These are phyloP conservation scores for Drosophila monieri DNA, from an alignment of 2,888 invertebrate genomes.

Conservation along the genomic window DNA sequence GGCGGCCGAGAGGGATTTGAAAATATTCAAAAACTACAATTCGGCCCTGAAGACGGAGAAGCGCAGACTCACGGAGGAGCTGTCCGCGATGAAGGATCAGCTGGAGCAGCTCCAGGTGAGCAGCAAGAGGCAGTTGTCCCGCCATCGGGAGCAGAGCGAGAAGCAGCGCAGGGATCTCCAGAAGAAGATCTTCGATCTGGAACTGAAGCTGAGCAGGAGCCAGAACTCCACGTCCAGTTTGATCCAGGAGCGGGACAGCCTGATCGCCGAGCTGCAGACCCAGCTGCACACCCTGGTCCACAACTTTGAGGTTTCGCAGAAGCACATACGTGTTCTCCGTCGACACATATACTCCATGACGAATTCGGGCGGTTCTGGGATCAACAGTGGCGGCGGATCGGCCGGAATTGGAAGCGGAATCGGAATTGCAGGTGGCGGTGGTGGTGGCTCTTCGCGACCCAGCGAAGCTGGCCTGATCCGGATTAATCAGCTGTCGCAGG, in stretches of 20 bases:
- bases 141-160: slow-evolving; percentile 81
- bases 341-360: slow-evolving; percentile 81
- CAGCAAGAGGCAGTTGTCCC: slow-evolving; percentile 77
- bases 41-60: slow-evolving; percentile 78
- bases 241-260: slow-evolving; percentile 82
- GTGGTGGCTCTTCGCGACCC: slow-evolving; percentile 20
- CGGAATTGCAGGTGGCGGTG: slow-evolving; percentile 3
- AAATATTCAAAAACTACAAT: slow-evolving; percentile 82
- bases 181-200: slow-evolving; percentile 81
- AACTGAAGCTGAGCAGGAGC: slow-evolving; percentile 81
- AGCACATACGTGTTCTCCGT: slow-evolving; percentile 81
- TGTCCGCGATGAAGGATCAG: slow-evolving; percentile 71
- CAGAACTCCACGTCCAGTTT: slow-evolving; percentile 80
- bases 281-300: slow-evolving; percentile 81
- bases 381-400: slow-evolving; percentile 2
- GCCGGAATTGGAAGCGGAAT: slow-evolving; percentile 10
- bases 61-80: slow-evolving; percentile 71
- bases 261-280: slow-evolving; percentile 81
- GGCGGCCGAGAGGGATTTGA: slow-evolving; percentile 78
- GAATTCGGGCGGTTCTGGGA: slow-evolving; percentile 29
- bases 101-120: slow-evolving; percentile 72
- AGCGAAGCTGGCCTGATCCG: slow-evolving; percentile 35
- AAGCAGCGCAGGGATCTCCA: slow-evolving; percentile 81
- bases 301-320: slow-evolving; percentile 83
- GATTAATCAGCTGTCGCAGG: slow-evolving; percentile 8